Base-by-base conservation (phyloP, 1,140 invertebrate species). In the Calephelis nemesis region DNA sequence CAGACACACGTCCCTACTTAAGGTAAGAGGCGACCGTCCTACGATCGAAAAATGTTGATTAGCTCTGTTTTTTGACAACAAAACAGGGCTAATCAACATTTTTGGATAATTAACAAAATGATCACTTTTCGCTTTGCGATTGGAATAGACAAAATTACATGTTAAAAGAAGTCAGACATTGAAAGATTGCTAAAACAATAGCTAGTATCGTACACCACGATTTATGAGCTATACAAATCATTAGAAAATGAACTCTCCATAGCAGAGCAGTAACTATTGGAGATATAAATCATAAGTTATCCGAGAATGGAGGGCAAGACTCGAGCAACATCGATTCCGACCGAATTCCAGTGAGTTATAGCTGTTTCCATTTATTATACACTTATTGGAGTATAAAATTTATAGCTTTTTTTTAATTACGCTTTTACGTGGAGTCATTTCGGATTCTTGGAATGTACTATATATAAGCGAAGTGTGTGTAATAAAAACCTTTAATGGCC, bases 211-310 rank as follows among this genome's bases (percentile, higher is more conserved):
- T 45, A 45, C 6, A 9, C 30, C 12, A 58, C 54, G 30, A 58
- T 58, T 58, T 58, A 58, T 58, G 30, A 30, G 15, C 54, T 58
- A 58, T 58, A 58, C 54, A 58, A 58, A 58, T 58, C 54, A 58
- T 58, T 58, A 58, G 54, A 58, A 58, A 58, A 58, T 58, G 54
- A 58, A 58, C 54, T 58, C 54, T 58, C 54, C 54, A 58, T 30
- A 58, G 54, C 54, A 58, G 54, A 58, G 54, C 54, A 58, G 54
- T 58, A 58, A 58, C 54, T 58, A 58, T 30, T 58, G 54, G 30
- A 58, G 54, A 58, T 30, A 58, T 58, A 58, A 58, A 58, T 58
- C 54, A 58, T 58, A 58, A 58, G 54, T 58, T 58, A 58, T 58
- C 54, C 54, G 54, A 58, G 54, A 58, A 58, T 58, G 54, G 54